Base-by-base conservation (phyloP, 2,888 invertebrate genomes). In the Cataglyphis albicans region DNA sequence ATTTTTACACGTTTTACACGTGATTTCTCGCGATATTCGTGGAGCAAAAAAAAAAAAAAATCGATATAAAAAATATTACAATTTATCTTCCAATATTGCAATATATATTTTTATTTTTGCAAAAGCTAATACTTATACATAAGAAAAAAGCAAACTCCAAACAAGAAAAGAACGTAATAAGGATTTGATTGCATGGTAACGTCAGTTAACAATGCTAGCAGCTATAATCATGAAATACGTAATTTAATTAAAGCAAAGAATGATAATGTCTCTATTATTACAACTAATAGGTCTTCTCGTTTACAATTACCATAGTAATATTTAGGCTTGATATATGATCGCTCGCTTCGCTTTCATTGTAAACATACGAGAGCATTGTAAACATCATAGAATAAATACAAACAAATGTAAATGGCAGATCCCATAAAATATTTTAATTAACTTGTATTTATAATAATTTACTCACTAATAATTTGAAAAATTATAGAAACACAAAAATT, bases 161-260 rank as follows among this genome's bases (percentile, higher is more conserved):
- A 38, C 38, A 9, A 29, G 10, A 63, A 74, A 57, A 21, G 7
- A 32, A n/a, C 65, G 12, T 55, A 57, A 68, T 67, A 3, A 29
- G 5, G 15, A 57, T 67, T 68, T 41, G 41, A 76, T 76, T 38
- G n/a, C 41, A 61, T 3, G 32, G 10, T 76, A 15, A 52, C 21
- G 41, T 68, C 38, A n/a, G 29, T 76, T 68, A 68, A 68, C 68
- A 57, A 76, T 41, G 55, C 55, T 67, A 76, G 67, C 12, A 52
- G n/a, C 7, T 7, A n/a, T n/a, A 25, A 38, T 25, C 10, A 55
- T 4, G 15, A 21, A 55, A 68, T 67, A 29, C 6, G n/a, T 67
- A 67, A 76, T 68, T 76, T 68, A 67, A 76, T 76, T 76, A 68
- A 76, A 67, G 15, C 55, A 32, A 41, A n/a, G 15, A 55, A 55